These are phyloP conservation scores for Tiliacea citrago DNA, from an alignment of 2,888 invertebrate species.

Conservation along the genomic window DNA sequence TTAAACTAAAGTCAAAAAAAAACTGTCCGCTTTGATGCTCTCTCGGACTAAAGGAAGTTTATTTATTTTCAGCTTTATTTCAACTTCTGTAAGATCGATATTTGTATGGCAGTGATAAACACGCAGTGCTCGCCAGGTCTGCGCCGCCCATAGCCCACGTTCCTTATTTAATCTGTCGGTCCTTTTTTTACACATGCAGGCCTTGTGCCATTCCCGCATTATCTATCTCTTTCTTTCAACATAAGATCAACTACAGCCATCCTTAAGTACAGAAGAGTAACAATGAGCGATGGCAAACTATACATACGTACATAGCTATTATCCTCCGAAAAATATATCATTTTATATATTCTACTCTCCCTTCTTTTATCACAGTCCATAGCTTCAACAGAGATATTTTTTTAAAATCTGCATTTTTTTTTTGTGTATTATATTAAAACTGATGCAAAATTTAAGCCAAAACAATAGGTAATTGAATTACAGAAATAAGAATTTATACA, in stretches of 20 bases:
- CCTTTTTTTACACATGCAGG: not conserved
- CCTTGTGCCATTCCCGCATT: constrained; percentile 5
- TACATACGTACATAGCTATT: constrained; percentile 73
- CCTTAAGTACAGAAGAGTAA: constrained; percentile 70
- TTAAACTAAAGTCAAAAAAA: not conserved
- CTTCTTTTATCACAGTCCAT: constrained; percentile 88
- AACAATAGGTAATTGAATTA: not conserved
- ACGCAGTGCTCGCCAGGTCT: not conserved
- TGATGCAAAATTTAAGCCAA: not conserved
- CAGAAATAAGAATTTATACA: not conserved
- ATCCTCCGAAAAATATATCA: constrained; percentile 72
- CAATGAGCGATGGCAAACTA: constrained; percentile 74
- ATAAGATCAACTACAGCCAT: constrained; percentile 57
- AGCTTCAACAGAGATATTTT: constrained; percentile 78
- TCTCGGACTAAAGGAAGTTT: not conserved
- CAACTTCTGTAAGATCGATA: not conserved
- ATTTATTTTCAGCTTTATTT: constrained; percentile 4
- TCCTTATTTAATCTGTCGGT: constrained; percentile 21
- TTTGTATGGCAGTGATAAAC: constrained; percentile 10
- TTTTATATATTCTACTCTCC: constrained; percentile 78
- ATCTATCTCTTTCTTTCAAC: constrained; percentile 19
- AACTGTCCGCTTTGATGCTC: not conserved
- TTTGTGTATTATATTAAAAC: constrained; percentile 2
- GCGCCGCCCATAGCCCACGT: not conserved
- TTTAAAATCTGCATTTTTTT: constrained; percentile 36